These are phyloP conservation scores for Nemoura dubitans DNA, from an alignment of 2,888 invertebrate species.

Conservation along the genomic window DNA sequence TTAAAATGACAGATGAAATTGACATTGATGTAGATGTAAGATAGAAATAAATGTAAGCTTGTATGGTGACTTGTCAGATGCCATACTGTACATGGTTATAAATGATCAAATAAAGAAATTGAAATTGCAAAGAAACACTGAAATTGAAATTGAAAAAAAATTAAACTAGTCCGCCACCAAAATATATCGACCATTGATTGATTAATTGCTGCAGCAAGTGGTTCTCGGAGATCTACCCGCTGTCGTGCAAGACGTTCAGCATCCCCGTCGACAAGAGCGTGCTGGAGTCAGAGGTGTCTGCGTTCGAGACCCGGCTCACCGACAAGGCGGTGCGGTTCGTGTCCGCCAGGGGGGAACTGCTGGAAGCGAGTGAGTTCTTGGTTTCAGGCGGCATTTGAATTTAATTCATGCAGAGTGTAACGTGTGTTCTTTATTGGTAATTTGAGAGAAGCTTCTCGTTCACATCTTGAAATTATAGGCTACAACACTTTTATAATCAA, in stretches of 20 bases:
- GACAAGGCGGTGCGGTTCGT: conserved; percentile 80
- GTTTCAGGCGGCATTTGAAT: conserved; percentile 48
- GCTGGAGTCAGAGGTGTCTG: conserved; percentile 70
- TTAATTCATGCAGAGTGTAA: not conserved
- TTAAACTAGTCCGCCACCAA: too few relatives aligned
- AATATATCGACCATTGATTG: too few relatives aligned
- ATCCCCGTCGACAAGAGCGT: conserved; percentile 82
- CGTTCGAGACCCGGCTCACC: conserved; percentile 75
- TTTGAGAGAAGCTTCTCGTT: not conserved
- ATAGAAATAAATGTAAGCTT: too few relatives aligned
- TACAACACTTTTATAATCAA: too few relatives aligned
- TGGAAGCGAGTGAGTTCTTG: conserved; percentile 53
- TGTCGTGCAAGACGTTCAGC: conserved; percentile 92
- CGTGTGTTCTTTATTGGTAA: not conserved
- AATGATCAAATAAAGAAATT: too few relatives aligned
- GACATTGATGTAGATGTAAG: too few relatives aligned
- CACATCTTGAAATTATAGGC: not conserved
- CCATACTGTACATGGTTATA: too few relatives aligned
- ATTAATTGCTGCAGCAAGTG: conserved; percentile 70
- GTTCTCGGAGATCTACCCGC: conserved; percentile 88
- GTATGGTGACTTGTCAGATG: too few relatives aligned
- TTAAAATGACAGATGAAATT: too few relatives aligned
- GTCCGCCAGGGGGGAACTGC: conserved; percentile 62
- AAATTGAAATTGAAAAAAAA: too few relatives aligned
- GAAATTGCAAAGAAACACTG: too few relatives aligned